phyloP scores from a whole-genome alignment of 1,140 invertebrate genomes.

The Drosophila lacertosa region DNA sequence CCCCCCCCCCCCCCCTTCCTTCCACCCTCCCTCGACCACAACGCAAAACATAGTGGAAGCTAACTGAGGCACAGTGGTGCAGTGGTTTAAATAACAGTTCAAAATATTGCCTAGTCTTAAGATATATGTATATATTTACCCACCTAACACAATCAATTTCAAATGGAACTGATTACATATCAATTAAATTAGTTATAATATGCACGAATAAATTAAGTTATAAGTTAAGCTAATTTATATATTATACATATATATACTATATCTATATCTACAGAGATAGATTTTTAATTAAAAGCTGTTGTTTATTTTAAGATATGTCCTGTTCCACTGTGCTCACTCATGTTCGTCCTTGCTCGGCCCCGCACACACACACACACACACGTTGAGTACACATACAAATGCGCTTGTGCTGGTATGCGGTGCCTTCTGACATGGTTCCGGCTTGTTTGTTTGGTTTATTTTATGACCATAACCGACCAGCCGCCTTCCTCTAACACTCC shows the following conservation, averaged over 20 bases:
- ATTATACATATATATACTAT: too few species aligned
- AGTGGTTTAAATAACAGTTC: too few species aligned
- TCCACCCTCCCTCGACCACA: too few species aligned
- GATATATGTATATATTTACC: too few species aligned
- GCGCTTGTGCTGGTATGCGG: conserved; percentile 55
- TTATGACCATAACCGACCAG: conserved; percentile 77
- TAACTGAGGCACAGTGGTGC: conserved; percentile 14
- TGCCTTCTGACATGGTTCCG: conserved; percentile 81
- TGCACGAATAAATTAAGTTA: too few species aligned
- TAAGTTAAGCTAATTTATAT: too few species aligned
- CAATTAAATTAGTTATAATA: too few species aligned
- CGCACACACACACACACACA: conserved; percentile 35
- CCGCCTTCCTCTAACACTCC: conserved; percentile 10
- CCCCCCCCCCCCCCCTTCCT: too few species aligned
- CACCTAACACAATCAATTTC: too few species aligned
- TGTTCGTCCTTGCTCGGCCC: conserved; percentile 63
- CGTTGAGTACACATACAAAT: conserved; percentile 16
- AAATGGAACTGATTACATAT: too few species aligned
- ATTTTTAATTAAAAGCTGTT: too few species aligned
- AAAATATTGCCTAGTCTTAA: too few species aligned
- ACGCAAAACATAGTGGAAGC: conserved; percentile 8
- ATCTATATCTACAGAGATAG: neutral
- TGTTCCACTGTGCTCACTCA: conserved; percentile 31
- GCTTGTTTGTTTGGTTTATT: conserved; percentile 83
- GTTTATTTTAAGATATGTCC: neutral